Conservation (phyloP, 2,113 vertebrate species). For the Bostrychus sinensis region DNA sequence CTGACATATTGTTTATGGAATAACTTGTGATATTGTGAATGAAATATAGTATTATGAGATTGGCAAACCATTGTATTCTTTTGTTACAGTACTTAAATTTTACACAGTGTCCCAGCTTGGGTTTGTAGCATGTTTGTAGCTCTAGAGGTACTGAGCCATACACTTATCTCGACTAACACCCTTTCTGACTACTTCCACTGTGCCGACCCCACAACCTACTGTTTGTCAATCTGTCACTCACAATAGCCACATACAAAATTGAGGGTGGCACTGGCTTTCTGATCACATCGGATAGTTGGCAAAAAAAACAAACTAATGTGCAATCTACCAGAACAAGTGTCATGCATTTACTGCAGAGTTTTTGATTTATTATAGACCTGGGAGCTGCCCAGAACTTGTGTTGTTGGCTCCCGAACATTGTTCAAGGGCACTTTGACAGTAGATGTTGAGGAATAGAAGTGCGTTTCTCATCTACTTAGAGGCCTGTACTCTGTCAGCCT, state of each 20-base stretch:
- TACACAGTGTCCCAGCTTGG: too few species aligned
- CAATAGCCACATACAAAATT: conserved; percentile 8
- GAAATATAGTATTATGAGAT: too few species aligned
- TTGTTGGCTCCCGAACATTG: conserved; percentile 71
- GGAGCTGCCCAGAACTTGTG: conserved; percentile 70
- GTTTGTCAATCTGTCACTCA: conserved; percentile 61
- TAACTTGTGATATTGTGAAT: too few species aligned
- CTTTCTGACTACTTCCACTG: conserved; percentile 35
- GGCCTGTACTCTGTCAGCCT: conserved; percentile 35
- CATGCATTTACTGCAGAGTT: conserved; percentile 70
- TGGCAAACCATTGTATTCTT: too few species aligned
- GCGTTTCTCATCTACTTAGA: conserved; percentile 65
- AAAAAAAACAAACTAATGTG: conserved; percentile 57
- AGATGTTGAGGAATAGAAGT: conserved; percentile 63
- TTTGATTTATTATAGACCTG: conserved; percentile 74
- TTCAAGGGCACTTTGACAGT: conserved; percentile 76
- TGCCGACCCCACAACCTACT: conserved; percentile 38
- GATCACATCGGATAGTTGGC: conserved; percentile 35
- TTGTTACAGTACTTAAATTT: too few species aligned
- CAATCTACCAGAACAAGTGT: conserved; percentile 68
- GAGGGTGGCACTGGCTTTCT: conserved; percentile 42
- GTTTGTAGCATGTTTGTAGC: conserved; percentile 24
- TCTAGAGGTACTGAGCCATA: conserved; percentile 19
- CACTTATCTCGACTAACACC: conserved; percentile 51
- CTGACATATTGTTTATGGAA: too few species aligned